Base-by-base conservation (phyloP, 92 coral and sea anemone species). In the Bergia puertoricense region DNA sequence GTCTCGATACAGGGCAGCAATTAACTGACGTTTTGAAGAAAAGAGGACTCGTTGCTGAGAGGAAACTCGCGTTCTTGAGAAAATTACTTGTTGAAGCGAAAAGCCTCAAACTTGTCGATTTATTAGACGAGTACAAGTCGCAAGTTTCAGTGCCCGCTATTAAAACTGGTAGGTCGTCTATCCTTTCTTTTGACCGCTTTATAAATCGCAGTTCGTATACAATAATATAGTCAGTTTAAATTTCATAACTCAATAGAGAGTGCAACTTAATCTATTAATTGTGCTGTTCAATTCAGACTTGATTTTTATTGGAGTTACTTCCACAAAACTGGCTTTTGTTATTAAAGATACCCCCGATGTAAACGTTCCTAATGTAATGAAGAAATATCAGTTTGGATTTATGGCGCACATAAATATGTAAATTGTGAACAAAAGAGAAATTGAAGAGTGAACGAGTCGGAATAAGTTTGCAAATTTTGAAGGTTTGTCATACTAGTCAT, bases 71-170 rank as follows among this genome's bases (percentile, higher is more conserved):
- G 9, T 96, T 96, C 84, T 81, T 95, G 84, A 91, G 99, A 88
- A 96, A 96, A 54, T 94, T 96, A 10, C 92, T 96, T 40, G 90
- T 92, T 5, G 99, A 96, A 88, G 93, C 98, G 40, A 95, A 94
- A 42, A 93, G 97, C 88, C 42, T 91, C 18, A 92, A 85, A 56
- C 96, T 94, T 66, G 93, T 94, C 73, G 91, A 90, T 57, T 85
- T 95, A 77, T 82, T 96, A 80, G 99, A 96, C 84, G 92, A 91
- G 69, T 96, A 93, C 90, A 91, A 92, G 88, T 94, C 89, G 59
- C 91, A 90, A 50, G 86, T 88, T 78, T 57, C 92, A 5, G 16
- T 54, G 18, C 90, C 93, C 43, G 86, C 82, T 59, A 80, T 87
- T 20, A 85, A 85, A 40, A 85, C 88, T 57, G 96, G 98, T 95